Conservation (phyloP, 2,797 vertebrate genomes). For the Ibycter americanus region DNA sequence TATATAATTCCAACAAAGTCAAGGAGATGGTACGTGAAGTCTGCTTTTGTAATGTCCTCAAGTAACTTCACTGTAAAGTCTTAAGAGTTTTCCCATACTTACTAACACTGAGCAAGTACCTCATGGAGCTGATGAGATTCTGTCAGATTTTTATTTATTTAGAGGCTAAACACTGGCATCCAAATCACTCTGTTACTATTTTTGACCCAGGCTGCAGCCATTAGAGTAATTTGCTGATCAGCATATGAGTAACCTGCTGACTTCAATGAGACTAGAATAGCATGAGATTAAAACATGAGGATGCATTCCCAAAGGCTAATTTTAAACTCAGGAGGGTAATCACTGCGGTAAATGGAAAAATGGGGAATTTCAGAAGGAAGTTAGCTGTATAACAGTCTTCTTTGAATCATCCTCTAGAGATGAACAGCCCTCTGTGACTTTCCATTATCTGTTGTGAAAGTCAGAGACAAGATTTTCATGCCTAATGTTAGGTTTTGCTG, state of each 20-base stretch:
- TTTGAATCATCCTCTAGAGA: not conserved
- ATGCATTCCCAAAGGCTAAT: not conserved
- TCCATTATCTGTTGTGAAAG: not conserved
- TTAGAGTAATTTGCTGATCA: not conserved
- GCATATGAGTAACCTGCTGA: not conserved
- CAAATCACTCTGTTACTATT: not conserved
- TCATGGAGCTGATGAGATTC: not conserved
- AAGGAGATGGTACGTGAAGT: not conserved
- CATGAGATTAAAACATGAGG: not conserved
- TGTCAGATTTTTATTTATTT: not conserved
- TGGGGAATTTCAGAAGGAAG: not conserved
- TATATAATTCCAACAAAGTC: not conserved
- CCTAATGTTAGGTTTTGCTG: not conserved
- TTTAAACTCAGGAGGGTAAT: not conserved
- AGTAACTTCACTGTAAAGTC: not conserved
- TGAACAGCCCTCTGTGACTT: not conserved
- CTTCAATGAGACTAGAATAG: not conserved
- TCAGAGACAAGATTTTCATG: not conserved
- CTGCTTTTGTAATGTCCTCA: not conserved
- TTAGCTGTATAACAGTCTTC: not conserved
- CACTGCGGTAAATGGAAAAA: not conserved
- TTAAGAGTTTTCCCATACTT: not conserved
- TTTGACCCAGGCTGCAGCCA: not conserved
- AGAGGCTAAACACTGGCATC: not conserved
- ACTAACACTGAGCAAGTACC: not conserved